Evolutionary conservation across 2,797 vertebrate genomes (phyloP), one percentile per base, ranked within the genome.

Genomic region (Myotis planiceps): DNA sequence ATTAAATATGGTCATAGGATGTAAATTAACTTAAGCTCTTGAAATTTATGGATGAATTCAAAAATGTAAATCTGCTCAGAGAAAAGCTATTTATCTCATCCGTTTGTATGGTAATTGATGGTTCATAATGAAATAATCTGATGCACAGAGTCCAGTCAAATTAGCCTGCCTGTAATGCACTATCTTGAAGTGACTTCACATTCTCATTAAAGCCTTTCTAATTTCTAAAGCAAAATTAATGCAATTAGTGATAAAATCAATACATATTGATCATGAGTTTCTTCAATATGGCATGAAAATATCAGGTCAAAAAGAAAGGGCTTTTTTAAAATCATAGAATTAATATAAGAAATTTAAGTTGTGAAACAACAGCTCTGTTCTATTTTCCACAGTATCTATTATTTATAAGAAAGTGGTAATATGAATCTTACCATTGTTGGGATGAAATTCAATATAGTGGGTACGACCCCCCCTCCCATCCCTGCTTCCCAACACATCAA

Each of bases 161-260:
- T 98, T 98, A 98, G 98, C 96, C 97, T 97, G 95, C 94, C 95
- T 88, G 78, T 98, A 98, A 98, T 98, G 98, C 98, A 98, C 98
- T 98, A 98, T 98, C 97, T 98, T 98, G 98, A 98, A 98, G 98
- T 98, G 98, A 98, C 98, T 98, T 98, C 98, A 98, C 98, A 98
- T 98, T 98, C 97, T 98, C 98, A 98, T 98, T 98, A 98, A 96
- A 96, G 95, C 97, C 86, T 98, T 97, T 98, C 97, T 99, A 98
- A 98, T 98, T 99, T 98, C 98, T 96, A 96, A 98, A 98, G 97
- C 97, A 98, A 98, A 98, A 99, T 98, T 98, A 99, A 98, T 98
- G 97, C 95, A 98, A 99, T 98, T 98, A 99, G 98, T 98, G 96
- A 97, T 96, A 91, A 98, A 98, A 99, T 99, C 98, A 98, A 99